Evolutionary conservation across 2,888 invertebrate species (phyloP).

Genomic region (Thera obeliscata): DNA sequence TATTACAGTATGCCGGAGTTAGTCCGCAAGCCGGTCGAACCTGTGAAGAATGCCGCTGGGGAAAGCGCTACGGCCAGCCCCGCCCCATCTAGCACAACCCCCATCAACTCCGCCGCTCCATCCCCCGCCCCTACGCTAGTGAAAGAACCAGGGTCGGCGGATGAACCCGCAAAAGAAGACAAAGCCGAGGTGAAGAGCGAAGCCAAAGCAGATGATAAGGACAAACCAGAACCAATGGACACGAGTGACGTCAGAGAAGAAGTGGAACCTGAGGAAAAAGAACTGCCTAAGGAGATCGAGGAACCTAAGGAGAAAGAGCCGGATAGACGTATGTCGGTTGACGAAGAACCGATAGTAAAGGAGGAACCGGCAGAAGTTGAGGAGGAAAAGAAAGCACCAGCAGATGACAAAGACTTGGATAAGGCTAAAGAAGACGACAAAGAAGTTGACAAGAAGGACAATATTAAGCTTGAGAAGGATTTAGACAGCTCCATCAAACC

Average conservation of each 20-base stretch:
- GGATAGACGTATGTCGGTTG: slow-evolving; percentile 57
- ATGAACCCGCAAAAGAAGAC: slow-evolving; percentile 65
- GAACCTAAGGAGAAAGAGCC: slow-evolving; percentile 62
- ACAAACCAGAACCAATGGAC: slow-evolving; percentile 70
- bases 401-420: slow-evolving; percentile 27
- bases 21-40: slow-evolving; percentile 91
- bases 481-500: slow-evolving; percentile 76
- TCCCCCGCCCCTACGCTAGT: slow-evolving; percentile 68
- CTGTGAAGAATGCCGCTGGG: slow-evolving; percentile 80
- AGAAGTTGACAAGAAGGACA: slow-evolving; percentile 61
- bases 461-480: slow-evolving; percentile 76
- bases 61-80: slow-evolving; percentile 90
- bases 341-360: slow-evolving; percentile 57
- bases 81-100: slow-evolving; percentile 85
- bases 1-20: slow-evolving; percentile 98
- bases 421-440: slow-evolving; percentile 62
- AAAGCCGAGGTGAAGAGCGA: slow-evolving; percentile 75
- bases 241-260: slow-evolving; percentile 70
- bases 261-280: slow-evolving; percentile 72
- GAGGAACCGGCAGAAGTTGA: slow-evolving; percentile 67
- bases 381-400: slow-evolving; percentile 49
- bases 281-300: slow-evolving; percentile 66
- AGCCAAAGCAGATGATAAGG: slow-evolving; percentile 68
- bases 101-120: slow-evolving; percentile 74
- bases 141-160: slow-evolving; percentile 60